Evolutionary conservation across 1,140 invertebrate species (phyloP).

Genomic region (Callitettix versicolor): DNA sequence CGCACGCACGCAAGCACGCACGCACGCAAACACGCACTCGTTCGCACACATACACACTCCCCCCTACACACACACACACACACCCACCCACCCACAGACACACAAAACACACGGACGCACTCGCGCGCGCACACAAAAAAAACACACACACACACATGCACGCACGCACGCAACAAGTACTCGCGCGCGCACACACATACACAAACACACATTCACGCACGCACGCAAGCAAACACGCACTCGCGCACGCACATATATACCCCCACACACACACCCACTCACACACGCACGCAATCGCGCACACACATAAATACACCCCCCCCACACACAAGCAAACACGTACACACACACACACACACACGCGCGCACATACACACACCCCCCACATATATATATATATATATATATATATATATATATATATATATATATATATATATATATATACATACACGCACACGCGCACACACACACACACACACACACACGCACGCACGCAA

Average conservation of each 20-base stretch:
- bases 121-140: neutral
- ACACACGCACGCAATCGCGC: neutral
- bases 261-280: neutral
- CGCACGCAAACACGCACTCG: neutral
- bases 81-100: too few species aligned
- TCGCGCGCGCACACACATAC: neutral
- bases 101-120: neutral
- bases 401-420: too few species aligned
- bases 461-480: neutral
- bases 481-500: neutral
- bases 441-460: neutral
- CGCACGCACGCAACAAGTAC: neutral
- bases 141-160: neutral
- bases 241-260: neutral
- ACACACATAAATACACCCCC: neutral
- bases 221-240: neutral
- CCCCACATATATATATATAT: too few species aligned
- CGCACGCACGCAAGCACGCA: too few species aligned
- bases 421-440: too few species aligned
- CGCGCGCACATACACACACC: neutral
- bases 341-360: neutral
- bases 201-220: neutral
- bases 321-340: neutral
- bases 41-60: neutral
- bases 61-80: too few species aligned